These are phyloP conservation scores for Acipenser transmontanus DNA, from an alignment of 2,797 vertebrate species.

Conservation along the genomic window DNA sequence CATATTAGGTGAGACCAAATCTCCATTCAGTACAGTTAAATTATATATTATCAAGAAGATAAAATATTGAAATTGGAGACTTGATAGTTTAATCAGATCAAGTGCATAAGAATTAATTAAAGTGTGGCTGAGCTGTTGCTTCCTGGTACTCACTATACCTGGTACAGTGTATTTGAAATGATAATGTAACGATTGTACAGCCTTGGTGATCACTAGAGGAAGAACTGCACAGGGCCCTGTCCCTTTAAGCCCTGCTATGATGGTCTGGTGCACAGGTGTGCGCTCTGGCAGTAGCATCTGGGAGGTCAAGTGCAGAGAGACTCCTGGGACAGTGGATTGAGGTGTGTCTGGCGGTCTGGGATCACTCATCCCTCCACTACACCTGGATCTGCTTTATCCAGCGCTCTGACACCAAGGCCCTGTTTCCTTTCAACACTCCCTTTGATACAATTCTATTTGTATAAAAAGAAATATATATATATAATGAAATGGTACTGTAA, in stretches of 20 bases:
- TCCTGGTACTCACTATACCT: too few species aligned
- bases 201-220: neutral
- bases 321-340: constrained; percentile 2
- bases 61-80: too few species aligned
- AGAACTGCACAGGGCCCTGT: neutral
- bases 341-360: constrained; percentile 39
- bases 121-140: too few species aligned
- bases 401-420: constrained; percentile 22
- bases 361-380: constrained; percentile 57
- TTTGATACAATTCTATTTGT: constrained; percentile 34
- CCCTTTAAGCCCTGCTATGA: neutral
- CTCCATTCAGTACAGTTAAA: too few species aligned
- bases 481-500: neutral
- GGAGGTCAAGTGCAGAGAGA: neutral
- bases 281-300: neutral
- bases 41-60: too few species aligned
- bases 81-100: too few species aligned
- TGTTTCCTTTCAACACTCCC: constrained; percentile 37
- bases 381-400: constrained; percentile 54
- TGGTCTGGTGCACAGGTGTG: neutral
- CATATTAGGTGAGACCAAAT: too few species aligned
- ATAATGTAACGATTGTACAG: neutral
- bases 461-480: neutral
- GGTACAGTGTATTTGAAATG: too few species aligned
- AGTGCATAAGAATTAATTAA: too few species aligned